Percentiles rank a stretch among this genome's conserved stretches.
Evolutionary conservation across 2,888 invertebrate species (phyloP).

Genomic region (Diplolepis rosae): DNA sequence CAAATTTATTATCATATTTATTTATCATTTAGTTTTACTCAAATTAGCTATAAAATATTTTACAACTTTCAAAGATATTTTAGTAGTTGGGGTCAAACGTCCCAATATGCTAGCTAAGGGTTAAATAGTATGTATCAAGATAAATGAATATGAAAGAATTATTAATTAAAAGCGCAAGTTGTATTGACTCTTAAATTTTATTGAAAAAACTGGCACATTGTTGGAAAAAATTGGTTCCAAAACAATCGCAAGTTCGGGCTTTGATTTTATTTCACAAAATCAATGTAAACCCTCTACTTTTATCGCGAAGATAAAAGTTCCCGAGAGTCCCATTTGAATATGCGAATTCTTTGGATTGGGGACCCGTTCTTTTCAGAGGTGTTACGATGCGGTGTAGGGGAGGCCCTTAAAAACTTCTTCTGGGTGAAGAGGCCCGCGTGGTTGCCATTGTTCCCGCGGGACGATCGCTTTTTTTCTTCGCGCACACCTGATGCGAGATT

Average conservation of each 20-base stretch:
- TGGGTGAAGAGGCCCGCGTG: constrained; percentile 33
- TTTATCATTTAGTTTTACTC: no score
- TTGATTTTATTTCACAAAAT: constrained; percentile 12
- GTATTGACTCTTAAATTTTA: no score
- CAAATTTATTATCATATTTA: no score
- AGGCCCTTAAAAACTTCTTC: constrained; percentile 41
- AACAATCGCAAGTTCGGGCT: neutral
- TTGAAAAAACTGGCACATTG: neutral
- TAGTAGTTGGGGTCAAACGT: no score
- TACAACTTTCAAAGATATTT: no score
- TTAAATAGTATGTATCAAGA: no score
- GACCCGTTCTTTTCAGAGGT: constrained; percentile 36
- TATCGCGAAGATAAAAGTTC: constrained; percentile 50
- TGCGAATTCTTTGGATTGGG: constrained; percentile 40
- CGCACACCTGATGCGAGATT: constrained; percentile 40
- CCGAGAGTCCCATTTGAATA: constrained; percentile 45
- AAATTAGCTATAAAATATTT: no score
- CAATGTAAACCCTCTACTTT: constrained; percentile 5
- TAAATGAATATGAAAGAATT: no score
- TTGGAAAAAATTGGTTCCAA: neutral
- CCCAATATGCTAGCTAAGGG: no score
- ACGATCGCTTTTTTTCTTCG: constrained; percentile 44
- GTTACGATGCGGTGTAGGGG: constrained; percentile 40
- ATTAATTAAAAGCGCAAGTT: no score
- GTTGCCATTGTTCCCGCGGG: constrained; percentile 56